Base-by-base conservation (phyloP, 2,797 vertebrate genomes). In the Tenualosa thibaudeaui region DNA sequence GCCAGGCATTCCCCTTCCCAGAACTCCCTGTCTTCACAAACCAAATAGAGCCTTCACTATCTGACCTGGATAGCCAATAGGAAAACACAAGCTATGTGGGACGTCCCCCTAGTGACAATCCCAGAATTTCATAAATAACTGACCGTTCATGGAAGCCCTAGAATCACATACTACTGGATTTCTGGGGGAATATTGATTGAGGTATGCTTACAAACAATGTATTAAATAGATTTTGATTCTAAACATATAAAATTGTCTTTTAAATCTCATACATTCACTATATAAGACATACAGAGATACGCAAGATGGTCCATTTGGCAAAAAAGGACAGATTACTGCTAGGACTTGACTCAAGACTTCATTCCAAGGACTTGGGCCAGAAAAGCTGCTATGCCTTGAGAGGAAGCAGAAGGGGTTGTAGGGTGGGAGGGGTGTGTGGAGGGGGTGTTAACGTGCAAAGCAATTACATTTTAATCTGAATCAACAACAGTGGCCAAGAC, bases 401-500 rank as follows among this genome's bases (percentile, higher is more conserved):
- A 6, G 12, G 71, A 46, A 22, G 26, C 65, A 71, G 65, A 46
- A 19, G 65, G 31, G 26, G 37, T 51, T 9, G 50, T 40, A 5
- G 46, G 46, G 46, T 49, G 7, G 4, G 46, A 5, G 46, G 4
- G 46, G 4, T 51, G 50, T 51, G 50, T 51, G 10, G 15, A 12
- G 71, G 40, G 40, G 71, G 37, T 71, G 68, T 19, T 78, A 78
- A 78, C 37, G 71, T 78, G 71, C 15, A 78, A 8, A 43, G 71
- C 19, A 40, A 78, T 43, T 43, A 78, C 71, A 43, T 46, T 78
- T 78, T 78, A 78, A 78, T 78, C 71, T 78, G 37, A 43, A 19
- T 56, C 17, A 43, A 2, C 37, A 19, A 8, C 40, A 78, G 71
- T 22, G 17, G 37, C 71, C 40, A 78, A 78, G 71, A 43, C 71